phyloP scores from a whole-genome alignment of 2,797 vertebrate species.

The Corythornis leucogaster region DNA sequence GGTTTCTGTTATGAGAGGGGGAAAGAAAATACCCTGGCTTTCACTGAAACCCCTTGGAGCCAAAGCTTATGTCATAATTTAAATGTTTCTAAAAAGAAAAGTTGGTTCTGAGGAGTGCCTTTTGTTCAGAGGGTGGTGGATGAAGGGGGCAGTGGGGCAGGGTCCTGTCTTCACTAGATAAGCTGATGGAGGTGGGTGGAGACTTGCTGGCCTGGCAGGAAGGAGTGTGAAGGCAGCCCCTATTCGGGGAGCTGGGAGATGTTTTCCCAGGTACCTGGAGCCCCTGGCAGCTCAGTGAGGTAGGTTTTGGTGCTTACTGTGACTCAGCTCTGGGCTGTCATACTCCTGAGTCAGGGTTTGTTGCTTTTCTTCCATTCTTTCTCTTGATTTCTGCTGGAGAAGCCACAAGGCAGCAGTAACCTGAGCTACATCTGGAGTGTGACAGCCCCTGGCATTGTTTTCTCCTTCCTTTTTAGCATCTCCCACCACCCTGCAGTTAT shows the following conservation, averaged over 20 bases:
- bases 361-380: neutral
- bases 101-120: neutral
- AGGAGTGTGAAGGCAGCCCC: neutral
- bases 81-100: neutral
- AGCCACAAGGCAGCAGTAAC: neutral
- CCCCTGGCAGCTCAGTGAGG: neutral
- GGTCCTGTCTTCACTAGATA: neutral
- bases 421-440: neutral
- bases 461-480: neutral
- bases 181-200: neutral
- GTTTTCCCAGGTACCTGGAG: neutral
- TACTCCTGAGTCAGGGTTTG: neutral
- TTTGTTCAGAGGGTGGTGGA: neutral
- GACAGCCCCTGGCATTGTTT: neutral
- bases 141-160: accelerated
- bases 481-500: neutral
- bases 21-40: slow-evolving; percentile 30
- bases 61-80: slow-evolving; percentile 50
- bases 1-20: slow-evolving; percentile 24
- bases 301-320: neutral
- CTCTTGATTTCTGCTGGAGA: neutral
- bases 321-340: neutral
- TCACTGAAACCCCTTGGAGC: neutral
- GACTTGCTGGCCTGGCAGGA: neutral
- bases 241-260: neutral